These are phyloP conservation scores for Radopholus similis DNA, from an alignment of 1,140 invertebrate species.

Conservation along the genomic window DNA sequence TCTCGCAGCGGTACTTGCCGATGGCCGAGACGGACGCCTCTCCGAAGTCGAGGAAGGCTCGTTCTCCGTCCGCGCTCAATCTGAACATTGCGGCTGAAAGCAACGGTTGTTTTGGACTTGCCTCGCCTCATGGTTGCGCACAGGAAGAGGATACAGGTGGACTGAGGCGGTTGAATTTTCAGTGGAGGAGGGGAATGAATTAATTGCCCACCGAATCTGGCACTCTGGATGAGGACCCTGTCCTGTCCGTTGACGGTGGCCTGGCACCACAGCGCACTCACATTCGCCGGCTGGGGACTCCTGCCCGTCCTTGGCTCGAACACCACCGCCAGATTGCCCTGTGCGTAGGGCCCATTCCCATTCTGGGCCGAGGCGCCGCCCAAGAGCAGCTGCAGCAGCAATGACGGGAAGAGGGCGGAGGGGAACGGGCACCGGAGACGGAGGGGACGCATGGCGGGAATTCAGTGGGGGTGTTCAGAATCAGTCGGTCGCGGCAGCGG, in stretches of 20 bases:
- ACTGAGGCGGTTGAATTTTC: neutral
- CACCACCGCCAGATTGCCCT: constrained; percentile 23
- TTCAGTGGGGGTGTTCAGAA: too few relatives aligned
- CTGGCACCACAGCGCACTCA: constrained; percentile 23
- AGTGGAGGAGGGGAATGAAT: neutral
- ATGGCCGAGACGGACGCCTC: constrained; percentile 1
- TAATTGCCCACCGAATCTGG: constrained; percentile 5
- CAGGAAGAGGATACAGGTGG: neutral
- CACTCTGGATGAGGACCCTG: constrained; percentile 9
- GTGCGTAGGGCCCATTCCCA: constrained; percentile 7
- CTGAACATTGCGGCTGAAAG: neutral
- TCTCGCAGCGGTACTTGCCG: constrained; percentile 25
- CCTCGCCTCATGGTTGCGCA: constrained; percentile 1
- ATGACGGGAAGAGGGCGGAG: too few relatives aligned
- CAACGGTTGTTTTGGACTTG: neutral
- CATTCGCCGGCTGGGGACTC: neutral
- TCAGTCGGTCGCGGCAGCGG: too few relatives aligned
- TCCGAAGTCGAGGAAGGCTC: constrained; percentile 18
- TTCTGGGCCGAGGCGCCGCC: too few relatives aligned
- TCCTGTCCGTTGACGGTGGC: constrained; percentile 15
- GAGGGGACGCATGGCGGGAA: too few relatives aligned
- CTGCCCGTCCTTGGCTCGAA: constrained; percentile 12
- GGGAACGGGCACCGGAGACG: too few relatives aligned
- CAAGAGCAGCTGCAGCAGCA: too few relatives aligned
- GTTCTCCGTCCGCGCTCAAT: neutral